Conservation (phyloP, 2,888 invertebrate genomes). For the Pyrrhia umbra region DNA sequence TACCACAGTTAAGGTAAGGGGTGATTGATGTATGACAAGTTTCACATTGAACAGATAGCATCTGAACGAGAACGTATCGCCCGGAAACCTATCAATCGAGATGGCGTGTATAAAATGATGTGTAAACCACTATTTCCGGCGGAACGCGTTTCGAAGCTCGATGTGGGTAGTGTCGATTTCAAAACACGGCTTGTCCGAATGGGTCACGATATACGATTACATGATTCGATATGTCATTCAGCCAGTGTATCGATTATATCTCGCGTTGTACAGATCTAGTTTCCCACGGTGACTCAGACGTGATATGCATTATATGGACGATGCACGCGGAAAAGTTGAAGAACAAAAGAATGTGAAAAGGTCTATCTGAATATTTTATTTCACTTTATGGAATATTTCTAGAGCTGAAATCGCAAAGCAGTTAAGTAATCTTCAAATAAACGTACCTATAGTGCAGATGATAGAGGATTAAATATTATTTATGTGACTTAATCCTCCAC, state of each 20-base stretch:
- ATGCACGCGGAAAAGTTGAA: conserved; percentile 48
- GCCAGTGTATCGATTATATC: conserved; percentile 71
- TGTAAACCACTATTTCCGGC: conserved; percentile 74
- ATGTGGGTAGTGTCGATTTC: conserved; percentile 64
- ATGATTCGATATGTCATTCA: conserved; percentile 75
- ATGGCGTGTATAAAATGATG: conserved; percentile 68
- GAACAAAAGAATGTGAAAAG: conserved; percentile 17
- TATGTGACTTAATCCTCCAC: neutral
- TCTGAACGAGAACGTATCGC: conserved; percentile 57
- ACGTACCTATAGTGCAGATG: neutral
- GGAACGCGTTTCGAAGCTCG: conserved; percentile 61
- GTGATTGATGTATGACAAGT: conserved; percentile 61
- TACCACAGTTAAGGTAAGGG: conserved; percentile 30
- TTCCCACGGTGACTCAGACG: conserved; percentile 70
- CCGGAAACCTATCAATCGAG: conserved; percentile 75
- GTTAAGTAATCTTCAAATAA: neutral
- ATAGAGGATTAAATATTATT: neutral
- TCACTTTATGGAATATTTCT: neutral
- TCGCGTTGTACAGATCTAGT: conserved; percentile 69
- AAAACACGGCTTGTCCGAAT: conserved; percentile 68
- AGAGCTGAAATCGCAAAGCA: no score
- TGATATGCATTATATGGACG: conserved; percentile 37
- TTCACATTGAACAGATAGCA: conserved; percentile 60
- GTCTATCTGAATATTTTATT: neutral
- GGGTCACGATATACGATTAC: conserved; percentile 72